phyloP scores from a whole-genome alignment of 1,140 invertebrate genomes.

The Laupala kohalensis region DNA sequence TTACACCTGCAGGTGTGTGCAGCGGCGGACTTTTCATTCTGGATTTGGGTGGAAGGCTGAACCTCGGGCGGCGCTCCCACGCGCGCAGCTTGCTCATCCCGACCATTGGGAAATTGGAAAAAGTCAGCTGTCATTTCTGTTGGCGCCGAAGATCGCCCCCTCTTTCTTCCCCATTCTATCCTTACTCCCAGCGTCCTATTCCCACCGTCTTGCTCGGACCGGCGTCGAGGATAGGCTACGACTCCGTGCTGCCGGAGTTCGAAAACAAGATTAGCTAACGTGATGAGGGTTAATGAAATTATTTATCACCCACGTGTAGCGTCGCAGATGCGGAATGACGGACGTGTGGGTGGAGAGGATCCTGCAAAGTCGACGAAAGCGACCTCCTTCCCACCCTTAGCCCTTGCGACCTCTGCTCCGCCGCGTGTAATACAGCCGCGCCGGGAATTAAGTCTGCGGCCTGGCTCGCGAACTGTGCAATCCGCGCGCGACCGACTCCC shows the following conservation, averaged over 20 bases:
- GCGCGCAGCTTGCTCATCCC: neutral
- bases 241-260: neutral
- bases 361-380: neutral
- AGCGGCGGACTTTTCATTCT: neutral
- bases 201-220: neutral
- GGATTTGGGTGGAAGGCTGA: neutral
- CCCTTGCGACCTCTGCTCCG: neutral
- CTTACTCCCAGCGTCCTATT: neutral
- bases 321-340: neutral
- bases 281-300: neutral
- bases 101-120: neutral
- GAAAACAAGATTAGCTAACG: neutral
- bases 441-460: too few species aligned
- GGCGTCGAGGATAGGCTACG: neutral
- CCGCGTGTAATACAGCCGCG: neutral
- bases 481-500: neutral
- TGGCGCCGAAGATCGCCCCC: too few species aligned
- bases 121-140: neutral
- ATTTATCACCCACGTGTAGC: neutral
- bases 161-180: neutral
- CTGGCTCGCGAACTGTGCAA: too few species aligned
- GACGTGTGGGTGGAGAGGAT: too few species aligned
- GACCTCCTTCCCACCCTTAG: neutral
- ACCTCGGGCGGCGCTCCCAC: too few species aligned
- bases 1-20: neutral